Base-by-base conservation (phyloP, 2,888 invertebrate genomes). In the Drosophila merina region DNA sequence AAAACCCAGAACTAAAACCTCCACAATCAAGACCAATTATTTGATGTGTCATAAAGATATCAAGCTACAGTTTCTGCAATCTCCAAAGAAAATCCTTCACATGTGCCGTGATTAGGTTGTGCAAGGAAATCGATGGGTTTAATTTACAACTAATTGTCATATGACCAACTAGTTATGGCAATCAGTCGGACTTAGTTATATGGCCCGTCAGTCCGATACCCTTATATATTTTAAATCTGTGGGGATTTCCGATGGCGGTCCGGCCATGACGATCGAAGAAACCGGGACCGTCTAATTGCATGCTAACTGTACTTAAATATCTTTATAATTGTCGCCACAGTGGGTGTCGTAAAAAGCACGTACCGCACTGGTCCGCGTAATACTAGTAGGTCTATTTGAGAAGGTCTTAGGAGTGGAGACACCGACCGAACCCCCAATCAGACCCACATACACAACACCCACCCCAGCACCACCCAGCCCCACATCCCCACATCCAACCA, bases 91-190 rank as follows among this genome's bases (percentile, higher is more conserved):
- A 70, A 70, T 51, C 71, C 62, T 33, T 12, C 33, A 55, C 69
- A 70, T 70, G 42, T 42, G 42, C 55, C 28, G 45, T 42, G 48
- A 42, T 50, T 47, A 51, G 64, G 48, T 62, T 64, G 63, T 51
- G 26, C 26, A 51, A 63, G 30, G 30, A 63, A 45, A 45, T 62
- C 30, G 42, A 47, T 60, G 67, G 76, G 52, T 59, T 85, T 88
- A 85, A 87, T 87, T 86, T 86, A 85, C 68, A 88, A 85, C 88
- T 88, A 88, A 89, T 88, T 89, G 88, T 89, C 89, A 89, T 88
- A 86, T 89, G 89, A 89, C 89, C 76, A 69, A 74, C 80, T 86
- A 80, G 75, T 77, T 75, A 84, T 76, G 70, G 74, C 77, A 64
- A 64, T 64, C 64, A 64, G 51, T 4, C 1, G 31, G 66, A 47